A percentile compares a stretch with the other conserved stretches of the same genome.
Evolutionary conservation across 2,113 vertebrate species (phyloP).

Genomic region (Prunella fulvescens): DNA sequence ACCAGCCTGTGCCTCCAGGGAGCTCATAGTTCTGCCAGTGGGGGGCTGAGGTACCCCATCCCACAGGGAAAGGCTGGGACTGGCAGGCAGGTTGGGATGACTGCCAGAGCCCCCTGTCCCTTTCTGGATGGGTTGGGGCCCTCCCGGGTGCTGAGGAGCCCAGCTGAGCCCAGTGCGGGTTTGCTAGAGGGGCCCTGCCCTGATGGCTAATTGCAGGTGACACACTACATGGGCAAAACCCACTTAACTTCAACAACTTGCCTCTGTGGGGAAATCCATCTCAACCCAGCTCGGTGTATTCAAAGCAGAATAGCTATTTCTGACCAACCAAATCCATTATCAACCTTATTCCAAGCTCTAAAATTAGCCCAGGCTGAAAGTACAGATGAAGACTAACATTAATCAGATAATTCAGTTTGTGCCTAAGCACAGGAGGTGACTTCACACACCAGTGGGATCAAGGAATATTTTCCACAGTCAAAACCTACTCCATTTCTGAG

Average conservation of each 20-base stretch:
- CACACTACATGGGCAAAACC: neutral
- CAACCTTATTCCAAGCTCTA: neutral
- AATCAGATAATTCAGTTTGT: neutral
- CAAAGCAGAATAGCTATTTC: conserved; percentile 27
- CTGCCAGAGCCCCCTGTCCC: fast-evolving
- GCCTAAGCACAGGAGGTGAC: neutral
- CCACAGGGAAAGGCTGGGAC: neutral
- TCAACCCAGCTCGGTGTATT: neutral
- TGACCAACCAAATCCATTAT: neutral
- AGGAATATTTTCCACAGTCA: neutral
- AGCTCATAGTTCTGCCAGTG: fast-evolving
- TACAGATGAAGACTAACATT: neutral
- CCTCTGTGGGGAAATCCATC: neutral
- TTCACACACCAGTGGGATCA: neutral
- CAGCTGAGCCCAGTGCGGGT: neutral
- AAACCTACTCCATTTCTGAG: neutral
- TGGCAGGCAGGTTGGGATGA: neutral
- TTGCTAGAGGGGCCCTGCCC: neutral
- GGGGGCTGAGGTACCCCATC: fast-evolving
- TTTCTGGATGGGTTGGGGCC: neutral
- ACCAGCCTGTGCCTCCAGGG: neutral
- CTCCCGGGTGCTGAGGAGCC: fast-evolving
- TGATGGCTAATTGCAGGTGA: neutral
- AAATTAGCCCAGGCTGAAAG: conserved; percentile 20
- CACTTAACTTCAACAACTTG: neutral